Conservation (phyloP, 53 echinoderm and acorn worm genomes). For the Apostichopus leukothele region DNA sequence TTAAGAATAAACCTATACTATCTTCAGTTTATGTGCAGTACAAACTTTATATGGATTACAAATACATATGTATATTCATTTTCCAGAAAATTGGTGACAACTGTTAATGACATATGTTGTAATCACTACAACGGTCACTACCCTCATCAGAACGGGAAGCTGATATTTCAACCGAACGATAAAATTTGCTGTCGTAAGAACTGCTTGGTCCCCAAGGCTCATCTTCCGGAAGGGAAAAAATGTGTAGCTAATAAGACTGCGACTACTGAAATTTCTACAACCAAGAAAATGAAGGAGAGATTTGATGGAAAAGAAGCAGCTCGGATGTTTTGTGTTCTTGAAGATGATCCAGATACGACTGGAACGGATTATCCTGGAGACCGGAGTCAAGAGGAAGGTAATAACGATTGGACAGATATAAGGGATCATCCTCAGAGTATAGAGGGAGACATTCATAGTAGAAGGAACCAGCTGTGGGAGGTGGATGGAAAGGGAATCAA, state of each 20-base stretch:
- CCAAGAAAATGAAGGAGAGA: too few relatives aligned
- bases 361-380: too few relatives aligned
- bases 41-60: too few relatives aligned
- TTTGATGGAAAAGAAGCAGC: too few relatives aligned
- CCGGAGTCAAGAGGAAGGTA: not conserved
- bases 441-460: too few relatives aligned
- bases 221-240: too few relatives aligned
- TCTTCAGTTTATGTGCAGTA: not conserved
- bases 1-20: too few relatives aligned
- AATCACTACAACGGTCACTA: constrained; percentile 33
- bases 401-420: not conserved
- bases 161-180: not conserved
- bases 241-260: too few relatives aligned
- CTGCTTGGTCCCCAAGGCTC: too few relatives aligned
- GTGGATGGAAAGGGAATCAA: not conserved
- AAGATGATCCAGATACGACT: too few relatives aligned
- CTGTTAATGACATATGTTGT: constrained; percentile 35
- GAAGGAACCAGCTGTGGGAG: not conserved
- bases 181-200: constrained; percentile 58
- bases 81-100: constrained; percentile 32
- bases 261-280: too few relatives aligned
- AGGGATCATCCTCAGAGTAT: not conserved
- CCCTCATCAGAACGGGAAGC: constrained; percentile 5
- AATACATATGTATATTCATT: not conserved
- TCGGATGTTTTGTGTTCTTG: too few relatives aligned